Base-by-base conservation (phyloP, 1,140 invertebrate species). In the Nasonia longicornis region DNA sequence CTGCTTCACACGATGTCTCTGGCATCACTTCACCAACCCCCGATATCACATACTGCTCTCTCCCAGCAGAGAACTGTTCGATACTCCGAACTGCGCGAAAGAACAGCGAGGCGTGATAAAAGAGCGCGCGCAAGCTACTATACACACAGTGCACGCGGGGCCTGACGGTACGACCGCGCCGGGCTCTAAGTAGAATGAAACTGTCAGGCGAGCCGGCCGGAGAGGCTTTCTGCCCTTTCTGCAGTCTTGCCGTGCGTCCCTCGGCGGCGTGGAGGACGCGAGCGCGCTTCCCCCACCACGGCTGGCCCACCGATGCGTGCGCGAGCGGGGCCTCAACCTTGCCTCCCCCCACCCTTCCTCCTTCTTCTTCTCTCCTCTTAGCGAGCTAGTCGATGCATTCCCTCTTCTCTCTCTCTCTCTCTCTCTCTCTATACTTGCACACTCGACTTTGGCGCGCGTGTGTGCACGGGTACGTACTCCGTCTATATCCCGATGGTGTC, bases 211-310 rank as follows among this genome's bases (percentile, higher is more conserved):
- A 29, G 42, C 72, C 79, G 72, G 79, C n/a, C 38, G 29, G 14
- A 63, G 42, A 69, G 71, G 64, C 45, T 58, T 58, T 58, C 52
- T 76, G 73, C 79, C 79, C 79, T 80, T 80, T 69, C 71, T 20
- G 48, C 26, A 63, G n/a, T 16, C 63, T 48, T 16, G 14, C 16
- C 31, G 20, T 16, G 35, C 71, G 38, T 74, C 63, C 70, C 77
- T 72, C 52, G 20, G n/a, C 12, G 48, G 69, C n/a, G 38, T n/a
- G 48, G 48, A 22, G 67, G 67, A 31, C 42, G 77, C 69, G 69
- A 31, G 69, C 69, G 26, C 26, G 20, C 10, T 70, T 7, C 64
- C 64, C 3, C n/a, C 89, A 88, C 35, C 64, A n/a, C 26, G 26
- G 22, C 3, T 4, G 48, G 12, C 22, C 22, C 58, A 63, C 7